Conservation (phyloP, 2,888 invertebrate species). For the Agrochola circellaris region DNA sequence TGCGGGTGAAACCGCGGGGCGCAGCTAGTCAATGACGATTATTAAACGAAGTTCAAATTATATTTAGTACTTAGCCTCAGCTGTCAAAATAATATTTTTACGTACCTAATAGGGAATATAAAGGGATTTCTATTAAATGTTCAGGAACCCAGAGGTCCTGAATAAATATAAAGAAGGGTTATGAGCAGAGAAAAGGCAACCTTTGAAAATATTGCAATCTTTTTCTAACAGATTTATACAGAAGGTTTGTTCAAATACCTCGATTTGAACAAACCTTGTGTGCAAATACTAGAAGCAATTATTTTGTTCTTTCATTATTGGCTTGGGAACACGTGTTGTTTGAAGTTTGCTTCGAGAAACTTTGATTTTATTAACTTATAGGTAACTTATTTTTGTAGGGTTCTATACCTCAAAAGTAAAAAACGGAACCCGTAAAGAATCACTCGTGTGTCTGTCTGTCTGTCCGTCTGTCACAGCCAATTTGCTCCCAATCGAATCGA, state of each 20-base stretch:
- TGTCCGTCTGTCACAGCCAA: no score
- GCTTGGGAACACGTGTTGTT: constrained; percentile 24
- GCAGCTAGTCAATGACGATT: no score
- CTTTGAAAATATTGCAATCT: constrained; percentile 56
- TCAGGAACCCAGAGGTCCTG: constrained; percentile 40
- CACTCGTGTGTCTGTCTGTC: no score
- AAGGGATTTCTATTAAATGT: not conserved
- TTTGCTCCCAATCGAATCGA: no score
- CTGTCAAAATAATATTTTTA: constrained; percentile 34
- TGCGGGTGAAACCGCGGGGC: no score
- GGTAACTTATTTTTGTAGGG: not conserved
- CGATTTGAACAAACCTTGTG: constrained; percentile 38
- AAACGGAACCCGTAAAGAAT: no score
- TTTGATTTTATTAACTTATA: constrained; percentile 15
- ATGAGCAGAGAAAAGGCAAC: constrained; percentile 42
- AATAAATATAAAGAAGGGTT: constrained; percentile 59
- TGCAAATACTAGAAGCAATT: constrained; percentile 46
- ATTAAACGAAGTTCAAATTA: no score
- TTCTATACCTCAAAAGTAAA: no score
- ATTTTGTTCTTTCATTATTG: constrained; percentile 32
- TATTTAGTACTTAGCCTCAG: not conserved
- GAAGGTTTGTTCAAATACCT: constrained; percentile 2
- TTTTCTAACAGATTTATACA: constrained; percentile 20
- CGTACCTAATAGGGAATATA: not conserved
- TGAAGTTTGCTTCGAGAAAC: constrained; percentile 4